Evolutionary conservation across 2,888 invertebrate species (phyloP).

Genomic region (Orthosia cruda): DNA sequence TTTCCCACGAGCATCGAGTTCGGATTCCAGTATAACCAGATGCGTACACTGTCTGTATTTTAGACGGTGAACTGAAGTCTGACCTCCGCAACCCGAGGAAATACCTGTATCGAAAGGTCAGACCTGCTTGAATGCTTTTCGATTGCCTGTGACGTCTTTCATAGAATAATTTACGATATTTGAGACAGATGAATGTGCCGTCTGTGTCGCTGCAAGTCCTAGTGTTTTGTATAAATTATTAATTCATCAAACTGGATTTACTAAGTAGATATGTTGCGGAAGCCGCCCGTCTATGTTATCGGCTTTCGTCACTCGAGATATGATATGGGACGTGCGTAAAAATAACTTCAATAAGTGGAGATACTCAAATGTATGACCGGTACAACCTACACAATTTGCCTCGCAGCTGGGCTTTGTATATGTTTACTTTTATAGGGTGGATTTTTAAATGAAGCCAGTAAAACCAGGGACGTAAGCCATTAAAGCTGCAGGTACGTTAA

Average conservation of each 20-base stretch:
- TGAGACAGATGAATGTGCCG: neutral
- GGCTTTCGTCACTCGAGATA: constrained; percentile 4
- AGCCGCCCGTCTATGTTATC: constrained; percentile 7
- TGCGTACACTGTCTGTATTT: constrained; percentile 51
- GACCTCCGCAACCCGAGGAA: constrained; percentile 44
- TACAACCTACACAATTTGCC: neutral
- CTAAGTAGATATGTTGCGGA: constrained; percentile 12
- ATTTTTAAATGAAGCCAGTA: too few relatives aligned
- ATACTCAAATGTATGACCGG: neutral
- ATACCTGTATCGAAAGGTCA: constrained; percentile 56
- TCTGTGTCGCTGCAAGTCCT: constrained; percentile 4
- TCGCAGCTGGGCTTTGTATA: too few relatives aligned
- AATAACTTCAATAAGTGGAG: neutral
- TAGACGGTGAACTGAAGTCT: constrained; percentile 44
- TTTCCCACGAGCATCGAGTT: constrained; percentile 48
- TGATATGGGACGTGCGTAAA: constrained; percentile 19
- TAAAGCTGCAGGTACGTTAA: too few relatives aligned
- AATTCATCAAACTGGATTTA: constrained; percentile 7
- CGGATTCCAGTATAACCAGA: constrained; percentile 37
- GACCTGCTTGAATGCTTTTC: constrained; percentile 47
- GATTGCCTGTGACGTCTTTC: constrained; percentile 52
- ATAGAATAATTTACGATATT: constrained; percentile 46
- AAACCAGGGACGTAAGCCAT: too few relatives aligned
- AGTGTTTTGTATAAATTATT: neutral
- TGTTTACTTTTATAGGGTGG: too few relatives aligned